Conservation (phyloP, 2,113 vertebrate species). For the Oryzias woworae region DNA sequence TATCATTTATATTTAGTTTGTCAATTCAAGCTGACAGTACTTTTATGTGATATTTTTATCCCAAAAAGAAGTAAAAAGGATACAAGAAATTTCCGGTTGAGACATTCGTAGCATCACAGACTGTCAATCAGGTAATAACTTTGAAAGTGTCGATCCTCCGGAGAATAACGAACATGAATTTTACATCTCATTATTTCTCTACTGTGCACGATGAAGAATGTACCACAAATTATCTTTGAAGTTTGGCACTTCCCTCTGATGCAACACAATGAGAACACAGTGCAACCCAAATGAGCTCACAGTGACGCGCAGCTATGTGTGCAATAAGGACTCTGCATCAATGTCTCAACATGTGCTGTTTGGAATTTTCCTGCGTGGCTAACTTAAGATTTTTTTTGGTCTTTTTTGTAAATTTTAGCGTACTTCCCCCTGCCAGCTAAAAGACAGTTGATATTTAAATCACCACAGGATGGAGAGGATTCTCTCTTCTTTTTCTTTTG, state of each 20-base stretch:
- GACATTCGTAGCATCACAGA: too few species aligned
- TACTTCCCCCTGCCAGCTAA: not conserved
- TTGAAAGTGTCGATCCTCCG: not conserved
- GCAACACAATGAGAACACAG: conserved; percentile 37
- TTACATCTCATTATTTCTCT: conserved; percentile 32
- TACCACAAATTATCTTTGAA: conserved; percentile 36
- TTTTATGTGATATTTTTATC: not conserved
- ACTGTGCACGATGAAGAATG: not conserved
- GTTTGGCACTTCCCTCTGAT: conserved; percentile 47
- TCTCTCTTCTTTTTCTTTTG: not conserved
- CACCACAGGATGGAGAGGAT: not conserved
- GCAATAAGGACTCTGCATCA: not conserved
- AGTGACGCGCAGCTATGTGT: not conserved
- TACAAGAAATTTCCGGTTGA: not conserved
- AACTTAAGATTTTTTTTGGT: not conserved
- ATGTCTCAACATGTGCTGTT: too few species aligned
- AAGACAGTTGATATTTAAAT: not conserved
- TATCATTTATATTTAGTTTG: too few species aligned
- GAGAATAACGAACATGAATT: conserved; percentile 8
- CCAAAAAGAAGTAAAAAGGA: not conserved
- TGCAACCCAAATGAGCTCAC: conserved; percentile 4
- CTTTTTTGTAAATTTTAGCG: not conserved
- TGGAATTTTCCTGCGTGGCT: not conserved
- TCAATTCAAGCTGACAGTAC: too few species aligned
- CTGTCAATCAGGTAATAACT: not conserved